Conservation (phyloP, 2,888 invertebrate species). For the Brenthis hecate region DNA sequence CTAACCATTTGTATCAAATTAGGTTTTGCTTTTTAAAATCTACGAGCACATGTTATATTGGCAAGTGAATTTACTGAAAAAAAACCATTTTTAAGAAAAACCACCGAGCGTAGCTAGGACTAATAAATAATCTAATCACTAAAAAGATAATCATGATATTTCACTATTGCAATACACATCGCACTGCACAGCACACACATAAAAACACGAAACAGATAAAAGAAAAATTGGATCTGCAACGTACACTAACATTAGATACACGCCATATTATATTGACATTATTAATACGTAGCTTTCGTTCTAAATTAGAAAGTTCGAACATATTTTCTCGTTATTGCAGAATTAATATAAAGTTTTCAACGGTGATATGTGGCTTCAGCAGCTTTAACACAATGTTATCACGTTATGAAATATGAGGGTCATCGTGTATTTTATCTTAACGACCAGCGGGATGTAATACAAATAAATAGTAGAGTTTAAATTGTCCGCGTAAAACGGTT, state of each 20-base stretch:
- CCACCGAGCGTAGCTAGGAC: no score
- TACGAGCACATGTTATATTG: no score
- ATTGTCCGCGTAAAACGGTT: slow-evolving; percentile 14
- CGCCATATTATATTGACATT: slow-evolving; percentile 3
- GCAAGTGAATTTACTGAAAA: no score
- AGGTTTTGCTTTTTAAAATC: no score
- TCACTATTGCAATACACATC: no score
- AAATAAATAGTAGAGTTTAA: slow-evolving; percentile 26
- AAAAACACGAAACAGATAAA: no score
- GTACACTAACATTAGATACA: not conserved
- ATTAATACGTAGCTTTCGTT: slow-evolving; percentile 6
- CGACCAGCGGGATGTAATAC: slow-evolving; percentile 21
- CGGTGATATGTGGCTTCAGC: slow-evolving; percentile 31
- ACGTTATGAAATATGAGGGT: slow-evolving; percentile 32
- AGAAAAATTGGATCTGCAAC: not conserved
- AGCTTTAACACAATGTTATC: slow-evolving; percentile 32
- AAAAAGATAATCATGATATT: no score
- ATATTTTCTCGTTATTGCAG: slow-evolving; percentile 30
- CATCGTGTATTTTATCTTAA: slow-evolving; percentile 29
- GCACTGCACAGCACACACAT: no score
- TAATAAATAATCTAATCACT: no score
- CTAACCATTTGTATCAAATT: no score
- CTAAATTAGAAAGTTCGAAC: slow-evolving; percentile 33
- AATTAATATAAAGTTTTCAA: slow-evolving; percentile 36
- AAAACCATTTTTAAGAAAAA: no score